Base-by-base conservation (phyloP, 2,888 invertebrate genomes). In the Cerastis rubricosa region DNA sequence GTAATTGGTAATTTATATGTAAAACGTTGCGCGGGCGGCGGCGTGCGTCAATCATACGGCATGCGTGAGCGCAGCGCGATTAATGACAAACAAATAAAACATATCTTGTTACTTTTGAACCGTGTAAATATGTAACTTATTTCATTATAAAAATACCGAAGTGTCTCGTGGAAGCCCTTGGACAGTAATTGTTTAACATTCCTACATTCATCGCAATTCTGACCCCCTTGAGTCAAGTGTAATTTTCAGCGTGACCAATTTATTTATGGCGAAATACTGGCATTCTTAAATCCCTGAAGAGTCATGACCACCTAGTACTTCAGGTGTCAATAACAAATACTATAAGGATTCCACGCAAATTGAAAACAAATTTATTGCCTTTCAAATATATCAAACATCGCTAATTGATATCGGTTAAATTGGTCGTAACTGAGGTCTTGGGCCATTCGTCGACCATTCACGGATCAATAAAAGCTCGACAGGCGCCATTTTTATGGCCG, bases 1-100 rank as follows among this genome's bases (percentile, higher is more conserved):
- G 87, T 94, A 94, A 94, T 95, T 93, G 94, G 93, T 95, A 94
- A 96, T 96, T 96, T 96, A 95, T 95, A 96, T 96, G 96, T 96
- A 96, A 96, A 96, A 92, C 92, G 91, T 80, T 89, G 91, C 91
- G 92, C 92, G 92, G 91, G 93, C 93, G 94, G 91, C 91, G 90
- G 87, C 77, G 81, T 70, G 85, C 93, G 94, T 94, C 95, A 93
- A 93, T 94, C 94, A 93, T 91, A 86, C 88, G 9, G 71, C 74
- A 82, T 82, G 80, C 85, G 85, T 80, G 84, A 81, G 85, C 82
- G 84, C 80, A 72, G 63, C 78, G 80, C 78, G 73, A 78, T 82
- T 85, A 81, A 87, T 87, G 84, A 85, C 87, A 85, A 77, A 89
- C 89, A 89, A 89, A 90, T 89, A 88, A 88, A 87, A 78, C 83